A percentile compares a stretch with the other conserved stretches of the same genome.
These are phyloP conservation scores for Pipistrellus pipistrellus DNA, from an alignment of 2,797 vertebrate genomes.

Conservation along the genomic window DNA sequence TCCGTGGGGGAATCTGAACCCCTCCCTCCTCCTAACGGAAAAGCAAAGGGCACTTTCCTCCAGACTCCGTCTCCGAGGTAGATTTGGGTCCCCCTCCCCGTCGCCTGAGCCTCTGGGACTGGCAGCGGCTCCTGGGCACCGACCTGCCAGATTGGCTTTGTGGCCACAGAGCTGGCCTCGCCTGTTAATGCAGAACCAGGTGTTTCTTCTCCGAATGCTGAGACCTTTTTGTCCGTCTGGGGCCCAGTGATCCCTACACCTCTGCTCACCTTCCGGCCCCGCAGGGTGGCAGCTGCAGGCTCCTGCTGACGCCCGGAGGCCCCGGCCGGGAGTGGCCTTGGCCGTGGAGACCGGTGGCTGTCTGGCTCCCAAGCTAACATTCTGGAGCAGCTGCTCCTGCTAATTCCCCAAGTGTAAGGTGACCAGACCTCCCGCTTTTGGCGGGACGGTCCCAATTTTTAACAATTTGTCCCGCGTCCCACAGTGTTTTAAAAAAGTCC, in stretches of 20 bases:
- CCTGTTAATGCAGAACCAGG: accelerated
- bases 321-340: not conserved
- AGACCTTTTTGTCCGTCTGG: not conserved
- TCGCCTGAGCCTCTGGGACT: not conserved
- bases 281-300: not conserved
- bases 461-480: too few species aligned
- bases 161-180: not conserved
- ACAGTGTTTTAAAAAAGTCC: too few species aligned
- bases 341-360: not conserved
- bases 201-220: not conserved
- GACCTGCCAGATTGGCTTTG: not conserved
- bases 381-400: not conserved
- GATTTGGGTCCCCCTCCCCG: not conserved
- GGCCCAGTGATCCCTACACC: not conserved
- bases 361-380: not conserved
- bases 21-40: not conserved
- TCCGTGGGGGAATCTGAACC: not conserved
- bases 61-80: not conserved
- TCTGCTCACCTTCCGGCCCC: not conserved
- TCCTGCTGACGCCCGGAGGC: accelerated
- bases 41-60: not conserved
- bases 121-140: not conserved
- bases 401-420: too few species aligned
- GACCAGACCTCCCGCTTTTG: too few species aligned
- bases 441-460: too few species aligned